Evolutionary conservation across 2,888 invertebrate genomes (phyloP), one percentile per base, ranked within the genome.

Genomic region (Tetropium fuscum): DNA sequence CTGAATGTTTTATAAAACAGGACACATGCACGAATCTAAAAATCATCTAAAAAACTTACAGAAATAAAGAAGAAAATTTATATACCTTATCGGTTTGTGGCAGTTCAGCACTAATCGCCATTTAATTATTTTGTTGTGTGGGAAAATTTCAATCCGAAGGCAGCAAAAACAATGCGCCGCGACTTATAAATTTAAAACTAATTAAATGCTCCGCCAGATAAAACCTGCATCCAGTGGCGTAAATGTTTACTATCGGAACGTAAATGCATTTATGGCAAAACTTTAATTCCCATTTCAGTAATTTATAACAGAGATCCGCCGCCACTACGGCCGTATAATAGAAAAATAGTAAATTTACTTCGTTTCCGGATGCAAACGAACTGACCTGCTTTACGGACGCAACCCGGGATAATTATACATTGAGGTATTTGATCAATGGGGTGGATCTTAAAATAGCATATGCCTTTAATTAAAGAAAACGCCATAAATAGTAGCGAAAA

Each of bases 401-500:
- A 7, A 7, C 44, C 47, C 32, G 18, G 22, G 30, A 18, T 34
- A 34, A 34, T 34, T 34, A 34, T 3, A 11, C 34, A 15, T 15
- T 5, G 15, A 13, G 34, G 34, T 8, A 27, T 20, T 25, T 15
- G 40, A 8, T 36, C 36, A 19, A 19, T 20, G 40, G 11, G 11
- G 34, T 19, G 15, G 25, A 40, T 10, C 27, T 11, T 22, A 40
- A 40, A 51, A 40, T 10, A 41, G 18, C 36, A 20, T 27, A 27
- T 10, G 13, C 8, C 41, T 53, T 53, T 53, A 53, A 53, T 53
- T 53, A 53, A 30, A 27, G 27, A 53, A 40, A 20, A 6, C 15
- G 36, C 53, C 10, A 53, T 53, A 53, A 53, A 53, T 53, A 53
- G 27, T 30, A 53, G 30, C 27, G 27, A 53, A 53, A 53, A 41